phyloP scores from a whole-genome alignment of 2,113 vertebrate species.

The Stegostoma tigrinum region DNA sequence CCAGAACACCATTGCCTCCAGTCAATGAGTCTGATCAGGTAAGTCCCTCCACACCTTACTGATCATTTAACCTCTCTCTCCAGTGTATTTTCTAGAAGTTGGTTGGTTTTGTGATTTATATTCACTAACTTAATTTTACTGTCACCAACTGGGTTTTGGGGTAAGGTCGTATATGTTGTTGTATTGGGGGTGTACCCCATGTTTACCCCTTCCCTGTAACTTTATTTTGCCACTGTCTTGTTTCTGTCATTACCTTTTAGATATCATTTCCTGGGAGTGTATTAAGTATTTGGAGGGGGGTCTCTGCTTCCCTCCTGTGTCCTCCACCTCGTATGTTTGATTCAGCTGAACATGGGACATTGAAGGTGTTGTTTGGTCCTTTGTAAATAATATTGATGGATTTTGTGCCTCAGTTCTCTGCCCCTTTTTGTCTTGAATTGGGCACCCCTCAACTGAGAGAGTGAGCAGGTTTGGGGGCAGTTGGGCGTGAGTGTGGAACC shows the following conservation, averaged over 20 bases:
- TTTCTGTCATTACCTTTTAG: too few relatives aligned
- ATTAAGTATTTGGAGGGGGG: too few relatives aligned
- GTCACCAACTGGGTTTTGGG: neutral
- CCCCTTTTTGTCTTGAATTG: neutral
- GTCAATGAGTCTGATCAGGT: constrained; percentile 12
- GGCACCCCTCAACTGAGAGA: neutral
- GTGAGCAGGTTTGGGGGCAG: too few relatives aligned
- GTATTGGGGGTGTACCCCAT: neutral
- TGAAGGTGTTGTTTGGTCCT: neutral
- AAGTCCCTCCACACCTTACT: neutral
- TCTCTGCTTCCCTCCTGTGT: too few relatives aligned
- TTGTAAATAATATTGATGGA: neutral
- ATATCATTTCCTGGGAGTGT: too few relatives aligned
- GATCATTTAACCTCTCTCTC: too few relatives aligned
- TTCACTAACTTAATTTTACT: too few relatives aligned
- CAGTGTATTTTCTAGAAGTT: too few relatives aligned
- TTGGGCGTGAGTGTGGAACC: neutral
- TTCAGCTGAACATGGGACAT: neutral
- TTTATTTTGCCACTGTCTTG: too few relatives aligned
- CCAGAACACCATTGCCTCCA: constrained; percentile 18
- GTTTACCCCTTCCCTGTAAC: too few relatives aligned
- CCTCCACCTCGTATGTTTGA: neutral
- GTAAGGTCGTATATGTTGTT: neutral
- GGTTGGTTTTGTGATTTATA: too few relatives aligned
- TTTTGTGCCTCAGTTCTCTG: neutral